Conservation (phyloP, 2,888 invertebrate genomes). For the Unio delphinus region DNA sequence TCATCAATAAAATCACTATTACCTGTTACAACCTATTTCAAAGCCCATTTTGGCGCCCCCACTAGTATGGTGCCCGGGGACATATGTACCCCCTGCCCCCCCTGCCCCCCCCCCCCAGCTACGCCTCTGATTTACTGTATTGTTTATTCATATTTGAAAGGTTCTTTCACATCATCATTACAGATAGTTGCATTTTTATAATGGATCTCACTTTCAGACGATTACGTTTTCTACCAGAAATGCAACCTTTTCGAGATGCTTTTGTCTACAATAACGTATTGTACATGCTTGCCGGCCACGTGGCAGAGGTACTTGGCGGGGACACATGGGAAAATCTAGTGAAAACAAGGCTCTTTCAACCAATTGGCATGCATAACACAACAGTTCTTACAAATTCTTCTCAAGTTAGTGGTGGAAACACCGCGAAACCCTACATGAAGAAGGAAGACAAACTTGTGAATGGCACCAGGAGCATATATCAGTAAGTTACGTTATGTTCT, state of each 20-base stretch:
- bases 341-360: constrained; percentile 20
- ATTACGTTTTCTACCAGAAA: constrained; percentile 27
- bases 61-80: too few species aligned
- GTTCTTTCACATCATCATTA: too few species aligned
- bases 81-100: too few species aligned
- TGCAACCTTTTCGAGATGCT: constrained; percentile 21
- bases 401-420: constrained; percentile 8
- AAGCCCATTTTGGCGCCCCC: too few species aligned
- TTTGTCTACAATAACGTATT: constrained; percentile 36
- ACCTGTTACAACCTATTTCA: too few species aligned
- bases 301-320: constrained; percentile 31
- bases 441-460: constrained; percentile 15
- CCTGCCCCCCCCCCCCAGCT: too few species aligned
- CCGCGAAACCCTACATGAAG: constrained; percentile 22
- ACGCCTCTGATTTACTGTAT: too few species aligned
- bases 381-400: constrained; percentile 11
- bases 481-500: constrained; percentile 4
- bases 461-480: constrained; percentile 12
- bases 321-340: constrained; percentile 29
- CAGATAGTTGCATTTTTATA: too few species aligned
- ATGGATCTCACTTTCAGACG: constrained; percentile 18
- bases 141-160: too few species aligned
- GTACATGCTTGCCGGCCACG: constrained; percentile 28
- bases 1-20: too few species aligned
- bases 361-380: constrained; percentile 29